Evolutionary conservation across 2,113 vertebrate species (phyloP), one percentile per base, ranked within the genome.

Genomic region (Vulpes vulpes): DNA sequence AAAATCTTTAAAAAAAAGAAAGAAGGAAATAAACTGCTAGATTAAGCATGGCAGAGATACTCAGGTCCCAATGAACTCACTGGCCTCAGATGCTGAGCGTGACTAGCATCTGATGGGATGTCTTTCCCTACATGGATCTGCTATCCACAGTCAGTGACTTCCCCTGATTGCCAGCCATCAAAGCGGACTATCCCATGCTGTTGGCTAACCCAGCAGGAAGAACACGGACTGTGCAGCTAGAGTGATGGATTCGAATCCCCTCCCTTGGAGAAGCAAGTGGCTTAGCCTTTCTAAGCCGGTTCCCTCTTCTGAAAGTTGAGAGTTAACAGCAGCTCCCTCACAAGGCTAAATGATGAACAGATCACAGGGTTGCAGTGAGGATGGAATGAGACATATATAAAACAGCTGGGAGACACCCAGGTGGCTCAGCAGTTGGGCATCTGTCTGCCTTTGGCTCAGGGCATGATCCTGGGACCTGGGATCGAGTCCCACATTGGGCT

Each of bases 141-240:
- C 43, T 67, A 7, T 17, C 55, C 53, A 35, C 59, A 35, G 43
- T 57, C 11, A 11, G 81, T 0, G 14, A 74, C 23, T 10, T 27
- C 15, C 9, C 30, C 11, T 2, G 71, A 57, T 74, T 43, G 62
- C 49, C 62, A 59, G 20, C 23, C 55, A n/a, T 10, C 57, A 32
- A 17, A 19, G 32, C 5, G 22, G 60, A n/a, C 38, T 55, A 0
- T 2, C 30, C 71, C 16, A 10, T 11, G 38, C 65, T 53, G 30
- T 6, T 9, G 7, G 49, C 11, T 17, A 65, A 82, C 81, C 49
- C 49, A 2, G 16, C 7, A 64, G 8, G 19, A 19, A 85, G 30
- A 67, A 64, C 0, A 0, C 11, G 19, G 60, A 55, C 43, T 57
- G 19, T 59, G 51, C 27, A 27, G 30, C 20, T 6, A 0, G 8